Percentiles rank a stretch among this genome's conserved stretches.
Conservation (phyloP, 2,797 vertebrate species). For the Notoglanidium macrostoma region DNA sequence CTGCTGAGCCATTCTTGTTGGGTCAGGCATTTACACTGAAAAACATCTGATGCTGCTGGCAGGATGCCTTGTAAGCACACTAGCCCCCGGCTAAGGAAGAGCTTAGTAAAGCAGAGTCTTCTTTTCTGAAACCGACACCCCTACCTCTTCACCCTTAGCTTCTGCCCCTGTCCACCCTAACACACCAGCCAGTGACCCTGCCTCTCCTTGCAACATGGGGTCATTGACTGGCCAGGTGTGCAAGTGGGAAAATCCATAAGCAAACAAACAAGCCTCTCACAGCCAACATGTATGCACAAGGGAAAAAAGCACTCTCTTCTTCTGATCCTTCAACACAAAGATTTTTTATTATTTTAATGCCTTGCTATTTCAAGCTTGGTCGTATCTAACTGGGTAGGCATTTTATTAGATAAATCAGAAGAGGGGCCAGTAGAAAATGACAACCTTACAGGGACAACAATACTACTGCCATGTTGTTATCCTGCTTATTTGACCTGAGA, state of each 20-base stretch:
- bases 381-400: constrained; percentile 35
- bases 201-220: constrained; percentile 78
- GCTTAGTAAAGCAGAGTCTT: constrained; percentile 61
- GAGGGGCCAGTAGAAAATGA: constrained; percentile 22
- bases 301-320: constrained; percentile 50
- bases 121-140: constrained; percentile 56
- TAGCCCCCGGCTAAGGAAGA: constrained; percentile 70
- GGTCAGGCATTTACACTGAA: constrained; percentile 81
- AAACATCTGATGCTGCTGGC: constrained; percentile 97
- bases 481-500: constrained; percentile 69
- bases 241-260: constrained; percentile 56
- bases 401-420: constrained; percentile 32
- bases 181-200: constrained; percentile 59
- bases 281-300: constrained; percentile 64
- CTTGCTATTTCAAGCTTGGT: constrained; percentile 33
- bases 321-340: constrained; percentile 67
- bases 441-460: constrained; percentile 30
- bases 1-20: constrained; percentile 88
- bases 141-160: constrained; percentile 34
- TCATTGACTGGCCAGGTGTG: constrained; percentile 88
- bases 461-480: constrained; percentile 41
- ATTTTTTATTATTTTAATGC: constrained; percentile 40
- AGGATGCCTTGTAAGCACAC: constrained; percentile 90
- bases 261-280: constrained; percentile 69
- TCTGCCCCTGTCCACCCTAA: constrained; percentile 31